A percentile compares a stretch with the other conserved stretches of the same genome.
Conservation (phyloP, 2,888 invertebrate genomes). For the Leptopilina syphax region DNA sequence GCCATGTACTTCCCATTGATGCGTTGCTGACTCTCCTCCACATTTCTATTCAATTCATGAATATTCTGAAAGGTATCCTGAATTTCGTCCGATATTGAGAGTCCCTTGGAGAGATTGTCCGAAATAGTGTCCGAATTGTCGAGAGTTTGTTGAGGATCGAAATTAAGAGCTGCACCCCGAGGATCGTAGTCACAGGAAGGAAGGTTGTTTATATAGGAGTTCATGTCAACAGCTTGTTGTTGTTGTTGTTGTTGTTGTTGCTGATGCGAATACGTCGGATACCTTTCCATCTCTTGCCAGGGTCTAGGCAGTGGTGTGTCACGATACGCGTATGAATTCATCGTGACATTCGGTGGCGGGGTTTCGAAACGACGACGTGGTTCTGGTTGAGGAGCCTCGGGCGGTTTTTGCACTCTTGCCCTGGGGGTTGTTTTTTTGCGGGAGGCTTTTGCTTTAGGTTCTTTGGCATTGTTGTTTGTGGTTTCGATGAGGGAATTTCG, state of each 20-base stretch:
- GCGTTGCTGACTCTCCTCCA: not conserved
- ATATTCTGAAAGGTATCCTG: slow-evolving; percentile 8
- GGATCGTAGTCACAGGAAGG: no score
- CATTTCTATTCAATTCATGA: not conserved
- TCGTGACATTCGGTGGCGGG: slow-evolving; percentile 23
- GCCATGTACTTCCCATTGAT: not conserved
- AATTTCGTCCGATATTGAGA: slow-evolving; percentile 5
- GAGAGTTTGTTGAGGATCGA: not conserved
- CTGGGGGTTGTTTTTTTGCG: not conserved
- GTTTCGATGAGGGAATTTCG: no score
- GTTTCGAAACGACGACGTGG: not conserved
- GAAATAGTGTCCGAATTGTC: not conserved
- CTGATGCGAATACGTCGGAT: not conserved
- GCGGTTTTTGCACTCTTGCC: not conserved
- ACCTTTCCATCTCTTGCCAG: no score
- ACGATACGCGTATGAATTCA: not conserved
- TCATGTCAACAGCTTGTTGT: not conserved
- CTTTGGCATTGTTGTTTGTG: no score
- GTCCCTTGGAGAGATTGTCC: slow-evolving; percentile 9
- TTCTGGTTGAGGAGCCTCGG: not conserved
- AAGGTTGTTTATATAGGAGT: not conserved
- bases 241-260: not conserved
- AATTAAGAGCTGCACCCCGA: not conserved
- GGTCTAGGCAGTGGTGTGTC: not conserved
- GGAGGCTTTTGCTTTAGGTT: not conserved